Conservation (phyloP, 2,888 invertebrate species). For the Ectobius pallidus region DNA sequence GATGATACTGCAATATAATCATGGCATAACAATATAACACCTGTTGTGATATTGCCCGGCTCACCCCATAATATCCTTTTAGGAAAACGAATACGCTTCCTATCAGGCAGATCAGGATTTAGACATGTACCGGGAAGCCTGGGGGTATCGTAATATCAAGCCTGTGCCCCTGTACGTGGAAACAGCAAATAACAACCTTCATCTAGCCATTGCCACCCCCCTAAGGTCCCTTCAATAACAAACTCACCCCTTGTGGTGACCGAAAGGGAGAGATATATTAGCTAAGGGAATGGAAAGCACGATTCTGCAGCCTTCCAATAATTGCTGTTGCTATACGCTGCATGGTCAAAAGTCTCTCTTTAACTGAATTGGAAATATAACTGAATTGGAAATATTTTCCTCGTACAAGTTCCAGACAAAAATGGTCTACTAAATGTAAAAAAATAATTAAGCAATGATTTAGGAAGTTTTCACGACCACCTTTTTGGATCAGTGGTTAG, state of each 20-base stretch:
- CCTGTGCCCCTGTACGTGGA: not conserved
- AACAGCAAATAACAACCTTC: not conserved
- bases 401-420: too few relatives aligned
- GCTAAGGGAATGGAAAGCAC: not conserved
- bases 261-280: not conserved
- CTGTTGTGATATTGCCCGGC: not conserved
- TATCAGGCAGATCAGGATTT: too few relatives aligned
- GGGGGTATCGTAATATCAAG: not conserved
- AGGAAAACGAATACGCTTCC: too few relatives aligned
- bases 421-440: too few relatives aligned
- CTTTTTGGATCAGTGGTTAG: too few relatives aligned
- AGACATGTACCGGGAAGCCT: not conserved
- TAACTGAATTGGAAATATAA: too few relatives aligned
- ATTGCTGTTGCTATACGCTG: not conserved
- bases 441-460: too few relatives aligned
- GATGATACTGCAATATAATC: not conserved
- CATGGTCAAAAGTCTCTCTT: too few relatives aligned
- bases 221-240: conserved; percentile 1
- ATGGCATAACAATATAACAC: not conserved
- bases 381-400: too few relatives aligned
- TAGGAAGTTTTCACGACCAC: too few relatives aligned
- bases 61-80: too few relatives aligned
- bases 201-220: not conserved
- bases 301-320: not conserved
- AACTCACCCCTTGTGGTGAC: not conserved